A percentile compares a stretch with the other conserved stretches of the same genome.
phyloP scores from a whole-genome alignment of 2,888 invertebrate genomes.

The Agrochola litura region DNA sequence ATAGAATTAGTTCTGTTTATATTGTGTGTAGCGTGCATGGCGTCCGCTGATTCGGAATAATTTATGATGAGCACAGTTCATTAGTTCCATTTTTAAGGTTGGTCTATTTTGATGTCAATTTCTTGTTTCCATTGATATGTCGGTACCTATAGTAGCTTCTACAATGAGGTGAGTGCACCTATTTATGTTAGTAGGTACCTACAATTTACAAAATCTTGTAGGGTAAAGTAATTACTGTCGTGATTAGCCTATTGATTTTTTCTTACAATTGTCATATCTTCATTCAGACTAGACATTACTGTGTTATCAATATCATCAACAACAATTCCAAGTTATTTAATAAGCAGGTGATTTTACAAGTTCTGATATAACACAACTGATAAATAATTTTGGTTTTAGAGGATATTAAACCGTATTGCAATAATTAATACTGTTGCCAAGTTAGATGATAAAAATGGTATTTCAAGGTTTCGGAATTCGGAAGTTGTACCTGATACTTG shows the following conservation, averaged over 20 bases:
- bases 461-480: slow-evolving; percentile 5
- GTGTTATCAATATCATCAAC: slow-evolving; percentile 18
- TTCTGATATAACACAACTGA: slow-evolving; percentile 26
- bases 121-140: neutral
- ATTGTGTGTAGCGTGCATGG: slow-evolving; percentile 17
- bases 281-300: slow-evolving; percentile 14
- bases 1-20: slow-evolving; percentile 22
- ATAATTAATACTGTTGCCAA: neutral
- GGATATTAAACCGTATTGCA: neutral
- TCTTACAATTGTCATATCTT: slow-evolving; percentile 4
- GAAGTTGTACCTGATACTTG: neutral
- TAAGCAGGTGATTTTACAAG: slow-evolving; percentile 24
- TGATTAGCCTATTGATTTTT: neutral
- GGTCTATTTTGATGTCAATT: neutral
- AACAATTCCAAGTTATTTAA: slow-evolving; percentile 37
- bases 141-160: neutral
- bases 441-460: slow-evolving; percentile 11
- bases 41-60: slow-evolving; percentile 20
- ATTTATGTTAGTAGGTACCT: neutral
- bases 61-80: slow-evolving; percentile 3
- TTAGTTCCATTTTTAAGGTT: slow-evolving; percentile 16
- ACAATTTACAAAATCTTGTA: neutral
- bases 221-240: neutral
- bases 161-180: neutral
- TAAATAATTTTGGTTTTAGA: slow-evolving; percentile 20